Evolutionary conservation across 2,113 vertebrate genomes (phyloP).

Genomic region (Lipophrys pholis): DNA sequence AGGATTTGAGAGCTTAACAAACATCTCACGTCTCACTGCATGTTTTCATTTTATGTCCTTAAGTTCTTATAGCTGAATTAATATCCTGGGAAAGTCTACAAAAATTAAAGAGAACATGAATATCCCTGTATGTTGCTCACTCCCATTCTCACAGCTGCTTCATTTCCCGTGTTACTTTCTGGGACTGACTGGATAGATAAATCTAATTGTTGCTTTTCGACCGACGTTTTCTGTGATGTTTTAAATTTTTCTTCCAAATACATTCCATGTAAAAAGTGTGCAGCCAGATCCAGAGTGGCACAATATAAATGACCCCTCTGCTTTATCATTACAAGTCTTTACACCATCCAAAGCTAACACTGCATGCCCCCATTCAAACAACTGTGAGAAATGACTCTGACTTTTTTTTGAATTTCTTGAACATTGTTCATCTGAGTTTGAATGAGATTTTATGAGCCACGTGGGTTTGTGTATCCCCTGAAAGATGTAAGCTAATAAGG

Average conservation of each 20-base stretch:
- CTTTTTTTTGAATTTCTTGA: constrained; percentile 26
- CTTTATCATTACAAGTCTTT: constrained; percentile 46
- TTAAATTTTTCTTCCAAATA: constrained; percentile 38
- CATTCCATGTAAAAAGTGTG: constrained; percentile 34
- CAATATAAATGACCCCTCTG: constrained; percentile 50
- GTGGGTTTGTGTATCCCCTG: constrained; percentile 61
- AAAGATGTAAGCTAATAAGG: constrained; percentile 80
- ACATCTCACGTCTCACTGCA: not conserved
- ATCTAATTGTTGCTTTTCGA: constrained; percentile 13
- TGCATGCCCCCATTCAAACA: constrained; percentile 35
- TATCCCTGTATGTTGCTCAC: not conserved
- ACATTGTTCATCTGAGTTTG: constrained; percentile 47
- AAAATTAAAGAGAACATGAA: not conserved
- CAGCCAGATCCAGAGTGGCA: constrained; percentile 50
- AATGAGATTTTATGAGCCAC: constrained; percentile 57
- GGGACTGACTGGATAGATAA: constrained; percentile 8
- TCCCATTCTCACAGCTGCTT: constrained; percentile 32
- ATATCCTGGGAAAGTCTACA: not conserved
- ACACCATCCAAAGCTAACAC: constrained; percentile 50
- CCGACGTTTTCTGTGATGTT: constrained; percentile 10
- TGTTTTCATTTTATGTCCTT: constrained; percentile 13
- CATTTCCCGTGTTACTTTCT: constrained; percentile 9
- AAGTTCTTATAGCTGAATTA: not conserved
- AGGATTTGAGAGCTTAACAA: not conserved
- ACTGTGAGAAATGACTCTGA: constrained; percentile 23